Base-by-base conservation (phyloP, 35 echinoderm and acorn worm species). In the Lytechinus pictus region DNA sequence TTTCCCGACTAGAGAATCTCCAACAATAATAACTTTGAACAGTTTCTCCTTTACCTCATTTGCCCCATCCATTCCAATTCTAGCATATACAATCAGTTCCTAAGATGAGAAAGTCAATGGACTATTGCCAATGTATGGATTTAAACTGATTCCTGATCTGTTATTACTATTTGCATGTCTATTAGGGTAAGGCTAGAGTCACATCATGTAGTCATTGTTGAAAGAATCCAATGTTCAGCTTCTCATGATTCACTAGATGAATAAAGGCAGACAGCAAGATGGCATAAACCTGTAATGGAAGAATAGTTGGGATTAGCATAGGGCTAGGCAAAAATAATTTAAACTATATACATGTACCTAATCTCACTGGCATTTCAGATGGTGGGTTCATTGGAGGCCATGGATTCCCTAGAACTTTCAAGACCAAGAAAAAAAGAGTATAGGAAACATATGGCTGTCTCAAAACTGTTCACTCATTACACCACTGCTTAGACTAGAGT, bases 21-120 rank as follows among this genome's bases (percentile, higher is more conserved):
- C 98, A 54, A 99, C 97, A 24, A 99, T 95, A 9, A 99, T 79
- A 9, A 99, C 97, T 61, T 99, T 99, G 58, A 97, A 99, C 54
- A 99, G 94, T 54, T 96, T 96, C 61, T 99, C 97, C 52, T 89
- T 89, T 10, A 89, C 87, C 28, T 89, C 28, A 12, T 9, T 89
- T 53, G 87, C 28, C 28, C 52, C 87, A 89, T 89, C 87, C 87
- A 89, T 89, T 53, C 87, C 61, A 72, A 72, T 21, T 72, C 61
- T 21, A 72, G 61, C 16, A 72, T 72, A 6, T 72, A 72, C 5
- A 13, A 4, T 21, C 19, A 72, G 19, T 21, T n/a, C n/a, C n/a
- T n/a, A n/a, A n/a, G n/a, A 72, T 1, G 24, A 16, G 61, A 72
- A 21, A 21, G 61, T 72, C 19, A 21, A 21, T 72, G 24, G 14